Base-by-base conservation (phyloP, 2,888 invertebrate genomes). In the Eupithecia insigniata region DNA sequence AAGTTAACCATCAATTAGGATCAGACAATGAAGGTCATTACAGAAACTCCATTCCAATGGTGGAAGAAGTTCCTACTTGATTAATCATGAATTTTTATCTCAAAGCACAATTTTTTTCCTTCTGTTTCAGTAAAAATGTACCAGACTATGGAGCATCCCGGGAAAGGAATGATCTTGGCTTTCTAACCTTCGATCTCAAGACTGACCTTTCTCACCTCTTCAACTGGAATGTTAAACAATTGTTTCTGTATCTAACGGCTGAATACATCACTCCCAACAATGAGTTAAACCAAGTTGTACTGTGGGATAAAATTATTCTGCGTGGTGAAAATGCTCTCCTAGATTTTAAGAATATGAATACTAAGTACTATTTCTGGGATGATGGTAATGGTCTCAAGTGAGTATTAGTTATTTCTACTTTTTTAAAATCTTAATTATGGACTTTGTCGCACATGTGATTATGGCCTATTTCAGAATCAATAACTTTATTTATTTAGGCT, bases 311-410 rank as follows among this genome's bases (percentile, higher is more conserved):
- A 94, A 99, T 99, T 78, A 98, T 99, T 71, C 94, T 97, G 71
- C 96, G 99, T 84, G 99, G 98, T 69, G 98, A 99, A 89, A 98
- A 98, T 94, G 97, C 99, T n/a, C 94, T 97, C 14, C 90, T 99
- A 74, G 98, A 99, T 87, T 98, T 98, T 86, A 98, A 98, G 88
- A 98, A 98, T 85, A 97, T 98, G 95, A 98, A 99, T 90, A 98
- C 99, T 2, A 99, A 99, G 88, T 99, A 99, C 93, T 99, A 99
- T 88, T 99, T 99, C 95, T 99, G 99, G 98, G 99, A 99, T 95
- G 99, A 99, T 95, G 99, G 99, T 75, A 98, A 98, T 92, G 99
- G 99, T 82, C 95, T 99, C 67, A 98, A 96, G 98, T 98, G 95
- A 95, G 95, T 92, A 77, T 67, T 65, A 58, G 7, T 61, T 83